Base-by-base conservation (phyloP, 2,113 vertebrate genomes). In the Trichomycterus rosablanca region DNA sequence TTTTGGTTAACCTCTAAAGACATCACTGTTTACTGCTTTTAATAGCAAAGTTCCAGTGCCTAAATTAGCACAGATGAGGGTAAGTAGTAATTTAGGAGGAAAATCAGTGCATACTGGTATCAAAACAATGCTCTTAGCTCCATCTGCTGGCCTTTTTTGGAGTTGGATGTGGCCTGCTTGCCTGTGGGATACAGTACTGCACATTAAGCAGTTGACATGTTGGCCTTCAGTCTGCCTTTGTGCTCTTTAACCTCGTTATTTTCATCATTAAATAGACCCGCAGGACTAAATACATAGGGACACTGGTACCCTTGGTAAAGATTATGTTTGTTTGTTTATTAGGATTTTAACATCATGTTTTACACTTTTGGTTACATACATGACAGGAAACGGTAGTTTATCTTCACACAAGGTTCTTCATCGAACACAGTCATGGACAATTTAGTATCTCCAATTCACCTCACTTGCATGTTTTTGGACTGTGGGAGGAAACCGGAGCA, bases 91-190 rank as follows among this genome's bases (percentile, higher is more conserved):
- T 30, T 30, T 59, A 32, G 40, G 1, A 10, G 18, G 5, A 26
- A 22, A 23, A 26, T 28, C 23, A 28, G 52, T n/a, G 7, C 46
- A 39, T 28, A 16, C 11, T 37, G 37, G 30, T 16, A 52, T 23
- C 23, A 10, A 43, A 54, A n/a, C n/a, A n/a, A n/a, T n/a, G 40
- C 37, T 14, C 8, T 53, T 63, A 46, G 58, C 53, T 34, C 58
- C 53, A 67, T 58, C 63, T 67, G 7, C 16, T 62, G 69, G 52
- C 54, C 18, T 3, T 18, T 53, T 4, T 9, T 53, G 15, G 16
- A 35, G 40, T 32, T 59, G 50, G 40, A 26, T 3, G 8, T 20
- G 37, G 19, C 20, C 54, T 46, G 22, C n/a, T 26, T 49, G n/a
- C n/a, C 18, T 43, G 39, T 20, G 18, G 18, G 7, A 11, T 43